Evolutionary conservation across 2,797 vertebrate species (phyloP).

Genomic region (Notamacropus eugenii): DNA sequence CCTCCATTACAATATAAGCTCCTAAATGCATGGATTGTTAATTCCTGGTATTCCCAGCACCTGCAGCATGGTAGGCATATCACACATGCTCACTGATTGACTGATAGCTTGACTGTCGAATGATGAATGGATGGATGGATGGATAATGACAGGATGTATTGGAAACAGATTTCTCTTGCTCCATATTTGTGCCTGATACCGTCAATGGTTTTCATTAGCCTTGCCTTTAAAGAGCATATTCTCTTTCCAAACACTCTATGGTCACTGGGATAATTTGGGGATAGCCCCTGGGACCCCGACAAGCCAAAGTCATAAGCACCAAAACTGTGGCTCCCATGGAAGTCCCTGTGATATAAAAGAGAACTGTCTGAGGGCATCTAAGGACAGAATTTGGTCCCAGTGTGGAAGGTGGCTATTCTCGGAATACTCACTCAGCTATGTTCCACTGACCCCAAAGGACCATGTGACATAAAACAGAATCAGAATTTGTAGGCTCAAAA

Average conservation of each 20-base stretch:
- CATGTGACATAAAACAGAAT: not conserved
- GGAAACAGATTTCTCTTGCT: not conserved
- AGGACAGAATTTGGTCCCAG: not conserved
- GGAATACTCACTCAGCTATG: not conserved
- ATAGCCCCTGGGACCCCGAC: not conserved
- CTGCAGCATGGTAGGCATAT: not conserved
- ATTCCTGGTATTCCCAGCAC: constrained; percentile 16
- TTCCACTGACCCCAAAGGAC: not conserved
- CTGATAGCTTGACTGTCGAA: not conserved
- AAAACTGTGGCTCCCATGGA: not conserved
- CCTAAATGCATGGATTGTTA: not conserved
- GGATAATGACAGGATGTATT: not conserved
- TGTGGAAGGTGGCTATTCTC: not conserved
- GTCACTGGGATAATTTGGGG: not conserved
- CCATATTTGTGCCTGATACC: not conserved
- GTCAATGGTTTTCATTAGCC: not conserved
- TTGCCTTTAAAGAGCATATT: constrained; percentile 8
- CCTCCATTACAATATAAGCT: not conserved
- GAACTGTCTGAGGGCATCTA: not conserved
- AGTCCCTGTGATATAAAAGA: not conserved
- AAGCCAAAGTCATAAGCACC: not conserved
- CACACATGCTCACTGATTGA: not conserved
- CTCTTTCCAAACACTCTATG: not conserved
- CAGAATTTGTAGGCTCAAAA: not conserved
- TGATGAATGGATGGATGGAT: not conserved